These are phyloP conservation scores for Lucifuga dentata DNA, from an alignment of 2,113 vertebrate genomes.

Conservation along the genomic window DNA sequence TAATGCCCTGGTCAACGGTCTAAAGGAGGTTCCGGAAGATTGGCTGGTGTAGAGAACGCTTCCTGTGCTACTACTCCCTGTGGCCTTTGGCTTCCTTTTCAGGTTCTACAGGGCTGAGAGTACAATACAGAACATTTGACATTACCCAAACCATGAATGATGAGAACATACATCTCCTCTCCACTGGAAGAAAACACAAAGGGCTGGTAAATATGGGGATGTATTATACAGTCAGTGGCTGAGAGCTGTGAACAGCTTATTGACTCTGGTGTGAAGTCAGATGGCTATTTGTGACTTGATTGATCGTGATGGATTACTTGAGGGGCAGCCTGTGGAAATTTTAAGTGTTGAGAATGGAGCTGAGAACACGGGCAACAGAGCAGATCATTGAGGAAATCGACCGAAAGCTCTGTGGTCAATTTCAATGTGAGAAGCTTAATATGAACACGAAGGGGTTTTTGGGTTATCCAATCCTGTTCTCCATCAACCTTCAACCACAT, in stretches of 20 bases:
- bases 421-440: slow-evolving; percentile 58
- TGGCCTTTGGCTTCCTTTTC: slow-evolving; percentile 18
- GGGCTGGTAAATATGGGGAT: background rate
- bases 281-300: slow-evolving; percentile 65
- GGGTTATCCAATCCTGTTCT: background rate
- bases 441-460: slow-evolving; percentile 30
- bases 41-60: slow-evolving; percentile 25
- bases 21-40: slow-evolving; percentile 63
- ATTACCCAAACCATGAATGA: background rate
- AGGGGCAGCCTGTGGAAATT: slow-evolving; percentile 48
- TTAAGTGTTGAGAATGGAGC: slow-evolving; percentile 56
- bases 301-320: slow-evolving; percentile 69
- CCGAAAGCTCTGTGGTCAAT: slow-evolving; percentile 53
- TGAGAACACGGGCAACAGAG: slow-evolving; percentile 61
- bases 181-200: background rate
- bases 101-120: background rate
- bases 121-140: background rate
- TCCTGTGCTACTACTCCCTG: slow-evolving; percentile 8
- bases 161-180: background rate
- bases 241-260: slow-evolving; percentile 24
- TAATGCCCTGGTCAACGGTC: slow-evolving; percentile 65
- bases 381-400: slow-evolving; percentile 71
- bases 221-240: slow-evolving; percentile 1
- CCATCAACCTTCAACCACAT: slow-evolving; percentile 5
- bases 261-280: slow-evolving; percentile 45